These are phyloP conservation scores for Lithosia quadra DNA, from an alignment of 2,888 invertebrate genomes.

Conservation along the genomic window DNA sequence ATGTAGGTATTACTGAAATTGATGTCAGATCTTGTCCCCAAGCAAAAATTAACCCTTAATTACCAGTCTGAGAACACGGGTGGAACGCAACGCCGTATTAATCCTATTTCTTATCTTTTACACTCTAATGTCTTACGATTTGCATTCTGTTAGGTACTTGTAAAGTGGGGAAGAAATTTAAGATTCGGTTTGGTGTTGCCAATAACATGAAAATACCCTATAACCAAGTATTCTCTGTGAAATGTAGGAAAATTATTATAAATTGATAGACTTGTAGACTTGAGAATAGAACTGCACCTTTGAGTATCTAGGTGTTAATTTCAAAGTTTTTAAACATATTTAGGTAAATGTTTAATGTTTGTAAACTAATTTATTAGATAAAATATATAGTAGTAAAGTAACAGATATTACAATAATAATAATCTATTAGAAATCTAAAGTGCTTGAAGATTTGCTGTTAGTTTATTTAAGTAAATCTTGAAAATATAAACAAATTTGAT, in stretches of 20 bases:
- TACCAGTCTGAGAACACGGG: constrained; percentile 57
- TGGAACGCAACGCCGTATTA: constrained; percentile 68
- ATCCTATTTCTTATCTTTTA: constrained; percentile 83
- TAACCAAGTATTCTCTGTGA: constrained; percentile 5
- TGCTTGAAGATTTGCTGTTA: no score
- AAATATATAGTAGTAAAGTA: no score
- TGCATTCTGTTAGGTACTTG: constrained; percentile 71
- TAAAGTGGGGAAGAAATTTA: constrained; percentile 64
- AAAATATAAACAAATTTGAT: neutral
- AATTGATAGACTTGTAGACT: no score
- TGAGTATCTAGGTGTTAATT: no score
- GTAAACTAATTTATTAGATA: no score
- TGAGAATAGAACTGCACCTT: no score
- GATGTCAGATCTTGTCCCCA: neutral
- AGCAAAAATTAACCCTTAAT: constrained; percentile 66
- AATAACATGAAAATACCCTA: constrained; percentile 11
- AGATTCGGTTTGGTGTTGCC: constrained; percentile 42
- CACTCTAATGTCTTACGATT: constrained; percentile 82
- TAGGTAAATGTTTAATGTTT: no score
- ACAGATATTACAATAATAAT: no score
- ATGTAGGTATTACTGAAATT: neutral
- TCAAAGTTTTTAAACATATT: no score
- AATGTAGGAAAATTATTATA: neutral
- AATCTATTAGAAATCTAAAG: no score
- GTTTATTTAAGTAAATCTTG: neutral